Percentiles rank a stretch among this genome's conserved stretches.
Evolutionary conservation across 2,888 invertebrate species (phyloP).

Genomic region (Hirtodrosophila duncani): DNA sequence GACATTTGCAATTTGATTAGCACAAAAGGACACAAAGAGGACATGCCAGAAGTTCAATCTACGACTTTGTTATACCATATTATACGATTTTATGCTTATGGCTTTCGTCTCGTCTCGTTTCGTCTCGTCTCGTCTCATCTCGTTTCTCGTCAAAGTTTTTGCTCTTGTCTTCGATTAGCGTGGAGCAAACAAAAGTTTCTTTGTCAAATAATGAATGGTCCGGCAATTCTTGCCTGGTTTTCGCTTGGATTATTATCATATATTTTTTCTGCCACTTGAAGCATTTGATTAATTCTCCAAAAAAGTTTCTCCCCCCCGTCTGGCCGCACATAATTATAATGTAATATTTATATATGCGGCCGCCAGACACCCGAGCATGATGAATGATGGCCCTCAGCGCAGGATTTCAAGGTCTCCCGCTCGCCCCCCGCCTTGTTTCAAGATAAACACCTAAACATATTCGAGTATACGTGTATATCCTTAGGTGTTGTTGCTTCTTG

Average conservation of each 20-base stretch:
- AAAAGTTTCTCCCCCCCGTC: conserved; percentile 42
- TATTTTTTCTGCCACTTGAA: conserved; percentile 4
- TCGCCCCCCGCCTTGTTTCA: conserved; percentile 32
- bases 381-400: conserved; percentile 45
- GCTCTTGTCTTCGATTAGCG: conserved; percentile 19
- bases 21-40: conserved; percentile 5
- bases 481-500: conserved; percentile 26
- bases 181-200: conserved; percentile 23
- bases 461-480: too few species aligned
- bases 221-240: conserved; percentile 29
- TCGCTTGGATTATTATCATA: background rate
- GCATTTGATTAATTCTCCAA: conserved; percentile 52
- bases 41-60: conserved; percentile 21
- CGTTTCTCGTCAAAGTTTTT: conserved; percentile 12
- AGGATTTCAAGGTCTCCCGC: conserved; percentile 50
- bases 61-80: conserved; percentile 28
- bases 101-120: conserved; percentile 35
- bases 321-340: conserved; percentile 55
- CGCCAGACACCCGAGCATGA: conserved; percentile 44
- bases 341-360: conserved; percentile 41
- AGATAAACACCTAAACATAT: too few species aligned
- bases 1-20: conserved; percentile 48
- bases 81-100: conserved; percentile 21
- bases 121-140: too few species aligned
- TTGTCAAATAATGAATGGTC: conserved; percentile 46